Percentiles rank a stretch among this genome's conserved stretches.
Conservation (phyloP, 1,140 invertebrate species). For the Lerema accius region DNA sequence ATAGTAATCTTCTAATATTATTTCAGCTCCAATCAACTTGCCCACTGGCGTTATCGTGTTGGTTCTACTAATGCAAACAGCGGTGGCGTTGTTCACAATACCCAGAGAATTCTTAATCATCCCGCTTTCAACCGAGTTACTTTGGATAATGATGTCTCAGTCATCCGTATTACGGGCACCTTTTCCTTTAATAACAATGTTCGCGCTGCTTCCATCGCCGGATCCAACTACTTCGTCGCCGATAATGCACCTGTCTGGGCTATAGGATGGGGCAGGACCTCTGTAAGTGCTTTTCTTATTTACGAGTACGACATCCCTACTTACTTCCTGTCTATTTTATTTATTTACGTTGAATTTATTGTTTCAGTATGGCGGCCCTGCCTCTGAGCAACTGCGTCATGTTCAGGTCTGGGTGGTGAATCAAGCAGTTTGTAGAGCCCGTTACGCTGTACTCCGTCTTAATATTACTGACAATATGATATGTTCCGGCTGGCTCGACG, state of each 20-base stretch:
- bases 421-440: not conserved
- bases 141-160: conserved; percentile 41
- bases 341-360: no score
- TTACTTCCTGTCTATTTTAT: no score
- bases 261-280: conserved; percentile 44
- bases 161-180: conserved; percentile 37
- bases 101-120: conserved; percentile 12
- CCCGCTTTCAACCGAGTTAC: conserved; percentile 15
- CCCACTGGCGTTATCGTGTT: conserved; percentile 43
- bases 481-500: not conserved
- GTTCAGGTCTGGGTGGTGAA: not conserved
- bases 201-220: conserved; percentile 33
- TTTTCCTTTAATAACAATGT: conserved; percentile 54
- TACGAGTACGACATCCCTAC: not conserved
- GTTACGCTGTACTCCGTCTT: not conserved
- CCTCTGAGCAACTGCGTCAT: not conserved
- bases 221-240: conserved; percentile 39
- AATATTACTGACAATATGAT: not conserved
- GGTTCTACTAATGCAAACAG: conserved; percentile 37
- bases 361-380: not conserved
- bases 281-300: conserved; percentile 34
- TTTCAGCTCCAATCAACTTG: conserved; percentile 35
- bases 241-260: conserved; percentile 43
- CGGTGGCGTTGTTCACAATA: conserved; percentile 30
- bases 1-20: no score